Percentiles rank a stretch among this genome's conserved stretches.
phyloP scores from a whole-genome alignment of 2,888 invertebrate species.

The Heptascelio sp. region DNA sequence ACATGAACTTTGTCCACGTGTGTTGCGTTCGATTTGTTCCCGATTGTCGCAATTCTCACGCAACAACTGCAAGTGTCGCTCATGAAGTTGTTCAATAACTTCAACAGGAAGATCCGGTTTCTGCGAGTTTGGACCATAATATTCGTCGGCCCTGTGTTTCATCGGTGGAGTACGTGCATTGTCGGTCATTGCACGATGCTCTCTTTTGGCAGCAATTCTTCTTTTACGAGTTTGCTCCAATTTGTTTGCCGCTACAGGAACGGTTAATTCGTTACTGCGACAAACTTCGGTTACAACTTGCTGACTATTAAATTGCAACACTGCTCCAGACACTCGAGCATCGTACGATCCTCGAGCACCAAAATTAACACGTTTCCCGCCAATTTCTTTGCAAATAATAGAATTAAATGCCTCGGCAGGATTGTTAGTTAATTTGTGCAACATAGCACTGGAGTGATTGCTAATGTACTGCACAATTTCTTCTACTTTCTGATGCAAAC shows the following conservation, averaged over 20 bases:
- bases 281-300: not conserved
- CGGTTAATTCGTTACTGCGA: not conserved
- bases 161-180: too few species aligned
- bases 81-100: not conserved
- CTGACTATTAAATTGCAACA: not conserved
- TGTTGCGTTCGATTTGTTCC: not conserved
- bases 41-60: not conserved
- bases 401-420: not conserved
- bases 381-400: not conserved
- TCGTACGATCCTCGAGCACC: not conserved
- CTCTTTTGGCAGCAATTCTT: not conserved
- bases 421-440: too few species aligned
- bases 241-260: not conserved
- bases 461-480: too few species aligned
- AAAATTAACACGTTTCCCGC: not conserved
- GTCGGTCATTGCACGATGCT: not conserved
- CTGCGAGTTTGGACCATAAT: not conserved
- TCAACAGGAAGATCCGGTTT: not conserved
- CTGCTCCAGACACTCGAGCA: not conserved
- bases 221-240: not conserved
- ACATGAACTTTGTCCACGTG: not conserved
- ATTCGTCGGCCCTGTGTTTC: not conserved
- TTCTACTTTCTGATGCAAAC: too few species aligned
- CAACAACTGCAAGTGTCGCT: not conserved
- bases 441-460: too few species aligned